Percentiles rank a stretch among this genome's conserved stretches.
phyloP scores from a whole-genome alignment of 2,113 vertebrate genomes.

The Oncorhynchus mykiss region DNA sequence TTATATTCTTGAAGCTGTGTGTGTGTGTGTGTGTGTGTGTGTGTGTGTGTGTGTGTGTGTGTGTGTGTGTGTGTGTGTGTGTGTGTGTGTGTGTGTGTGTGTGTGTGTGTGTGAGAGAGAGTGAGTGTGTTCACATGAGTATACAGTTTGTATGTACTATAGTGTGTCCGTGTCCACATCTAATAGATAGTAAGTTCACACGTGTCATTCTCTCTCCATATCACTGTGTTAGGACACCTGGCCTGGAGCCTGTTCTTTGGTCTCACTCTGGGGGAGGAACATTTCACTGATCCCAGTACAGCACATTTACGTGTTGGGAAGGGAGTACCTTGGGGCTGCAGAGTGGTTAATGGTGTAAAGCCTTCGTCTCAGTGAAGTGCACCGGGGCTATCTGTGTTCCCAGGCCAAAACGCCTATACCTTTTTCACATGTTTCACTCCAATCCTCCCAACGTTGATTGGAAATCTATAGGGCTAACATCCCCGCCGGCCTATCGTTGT shows the following conservation, averaged over 20 bases:
- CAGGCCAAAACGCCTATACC: constrained; percentile 49
- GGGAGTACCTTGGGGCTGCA: constrained; percentile 37
- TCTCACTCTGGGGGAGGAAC: constrained; percentile 50
- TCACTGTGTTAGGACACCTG: constrained; percentile 33
- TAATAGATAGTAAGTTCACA: background rate
- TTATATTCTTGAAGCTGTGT: background rate
- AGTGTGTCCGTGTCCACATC: constrained; percentile 17
- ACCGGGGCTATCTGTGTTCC: constrained; percentile 45
- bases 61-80: background rate
- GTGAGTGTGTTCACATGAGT: background rate
- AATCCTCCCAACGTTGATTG: constrained; percentile 43
- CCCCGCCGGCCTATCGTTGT: constrained; percentile 52
- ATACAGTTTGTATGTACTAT: background rate
- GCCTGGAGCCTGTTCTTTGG: constrained; percentile 54
- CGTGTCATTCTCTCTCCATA: background rate
- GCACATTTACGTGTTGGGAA: constrained; percentile 61
- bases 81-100: background rate
- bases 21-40: constrained; percentile 8
- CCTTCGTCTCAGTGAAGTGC: constrained; percentile 59
- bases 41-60: constrained; percentile 1
- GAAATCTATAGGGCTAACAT: constrained; percentile 55
- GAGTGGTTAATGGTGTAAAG: constrained; percentile 67
- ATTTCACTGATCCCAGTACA: constrained; percentile 54
- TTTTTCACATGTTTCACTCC: constrained; percentile 55
- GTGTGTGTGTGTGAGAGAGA: too few relatives aligned